Base-by-base conservation (phyloP, 2,888 invertebrate species). In the Callyntrura sp. region DNA sequence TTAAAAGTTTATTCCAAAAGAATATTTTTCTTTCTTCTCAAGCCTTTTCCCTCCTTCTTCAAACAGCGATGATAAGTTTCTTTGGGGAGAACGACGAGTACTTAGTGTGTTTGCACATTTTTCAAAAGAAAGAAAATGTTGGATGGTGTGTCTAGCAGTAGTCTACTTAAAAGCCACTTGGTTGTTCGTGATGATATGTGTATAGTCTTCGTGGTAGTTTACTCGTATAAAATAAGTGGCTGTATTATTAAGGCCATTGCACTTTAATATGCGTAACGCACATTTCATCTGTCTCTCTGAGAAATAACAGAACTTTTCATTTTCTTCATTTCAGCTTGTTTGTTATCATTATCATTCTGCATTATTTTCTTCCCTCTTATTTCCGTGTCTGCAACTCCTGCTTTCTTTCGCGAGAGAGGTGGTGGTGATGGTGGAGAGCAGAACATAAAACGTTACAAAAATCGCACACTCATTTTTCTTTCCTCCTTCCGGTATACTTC, bases 201-300 rank as follows among this genome's bases (percentile, higher is more conserved):
- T 23, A 8, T 23, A 17, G 17, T 17, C 17, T 0, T 17, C 17
- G 57, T n/a, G 60, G 51, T 14, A 51, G 51, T 51, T 23, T 60
- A 23, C 60, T 60, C 12, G 25, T 57, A 51, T 11, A n/a, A 51
- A 17, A 57, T 57, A 51, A 55, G 55, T 55, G 55, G 6, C 48
- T 20, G 57, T 23, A 35, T 65, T 78, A 57, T 78, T 78, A 57
- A 55, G 78, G 78, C 78, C 78, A 78, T 28, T 28, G 55, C 55
- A 28, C 78, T 55, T 51, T 57, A 78, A 78, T 57, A 55, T 78
- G 78, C 78, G 78, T 55, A 78, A 55, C 78, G 55, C 78, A 78
- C 51, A 23, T 60, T 65, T 23, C 65, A 65, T 65, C 65, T 35
- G 25, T 17, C 17, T 25, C 25, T 6, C 65, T 65, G 65, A 65